Evolutionary conservation across 2,113 vertebrate genomes (phyloP).

Genomic region (Spheniscus mendiculus): DNA sequence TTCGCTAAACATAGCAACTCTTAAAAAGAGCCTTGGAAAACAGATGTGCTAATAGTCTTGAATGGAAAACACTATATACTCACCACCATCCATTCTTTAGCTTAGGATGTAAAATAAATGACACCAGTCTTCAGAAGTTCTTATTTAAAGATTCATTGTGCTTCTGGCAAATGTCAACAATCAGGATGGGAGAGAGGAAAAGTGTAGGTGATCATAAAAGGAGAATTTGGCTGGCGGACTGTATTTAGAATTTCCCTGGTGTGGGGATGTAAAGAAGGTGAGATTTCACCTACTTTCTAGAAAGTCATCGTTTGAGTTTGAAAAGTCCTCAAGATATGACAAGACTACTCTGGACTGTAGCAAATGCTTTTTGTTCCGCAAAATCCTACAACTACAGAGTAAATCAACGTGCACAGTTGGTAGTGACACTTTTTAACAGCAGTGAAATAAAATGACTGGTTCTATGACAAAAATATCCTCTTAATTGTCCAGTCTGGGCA

Average conservation of each 20-base stretch:
- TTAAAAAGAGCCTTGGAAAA: conserved; percentile 20
- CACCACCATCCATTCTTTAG: neutral
- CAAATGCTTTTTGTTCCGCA: conserved; percentile 20
- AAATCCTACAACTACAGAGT: conserved; percentile 26
- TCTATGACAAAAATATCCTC: conserved; percentile 63
- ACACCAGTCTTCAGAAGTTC: neutral
- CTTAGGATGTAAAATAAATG: conserved; percentile 3
- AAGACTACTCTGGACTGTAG: neutral
- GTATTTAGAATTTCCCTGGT: neutral
- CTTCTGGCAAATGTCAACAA: conserved; percentile 2
- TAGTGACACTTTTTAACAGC: conserved; percentile 50
- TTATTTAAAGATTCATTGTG: conserved; percentile 35
- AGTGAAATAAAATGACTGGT: conserved; percentile 53
- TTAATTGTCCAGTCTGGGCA: conserved; percentile 75
- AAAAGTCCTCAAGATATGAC: neutral
- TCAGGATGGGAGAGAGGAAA: neutral
- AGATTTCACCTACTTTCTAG: neutral
- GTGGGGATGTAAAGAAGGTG: neutral
- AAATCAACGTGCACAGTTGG: conserved; percentile 21
- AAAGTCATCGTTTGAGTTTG: neutral
- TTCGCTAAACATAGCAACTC: neutral
- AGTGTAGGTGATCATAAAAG: neutral
- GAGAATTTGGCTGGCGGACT: neutral
- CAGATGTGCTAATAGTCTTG: conserved; percentile 20
- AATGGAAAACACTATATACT: neutral